phyloP scores from a whole-genome alignment of 2,797 vertebrate genomes.

The Ataeniobius toweri region DNA sequence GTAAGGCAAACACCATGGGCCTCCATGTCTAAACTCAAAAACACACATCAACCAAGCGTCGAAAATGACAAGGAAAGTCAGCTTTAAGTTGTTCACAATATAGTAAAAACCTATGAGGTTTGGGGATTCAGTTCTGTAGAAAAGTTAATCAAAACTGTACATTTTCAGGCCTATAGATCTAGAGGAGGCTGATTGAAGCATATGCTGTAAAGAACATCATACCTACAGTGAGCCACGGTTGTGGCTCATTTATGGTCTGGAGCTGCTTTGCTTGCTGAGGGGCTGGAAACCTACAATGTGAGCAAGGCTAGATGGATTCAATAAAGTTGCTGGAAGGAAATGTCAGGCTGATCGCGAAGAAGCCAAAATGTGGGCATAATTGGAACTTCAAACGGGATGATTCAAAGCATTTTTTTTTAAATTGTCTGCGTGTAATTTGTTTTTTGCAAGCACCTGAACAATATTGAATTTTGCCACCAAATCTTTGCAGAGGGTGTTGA shows the following conservation, averaged over 20 bases:
- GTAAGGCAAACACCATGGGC: no score
- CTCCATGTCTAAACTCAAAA: no score
- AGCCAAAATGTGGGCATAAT: neutral
- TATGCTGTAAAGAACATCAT: no score
- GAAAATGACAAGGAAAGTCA: no score
- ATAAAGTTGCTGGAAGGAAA: neutral
- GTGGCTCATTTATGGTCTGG: neutral
- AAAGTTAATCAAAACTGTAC: no score
- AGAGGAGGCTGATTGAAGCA: no score
- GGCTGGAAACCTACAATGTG: neutral
- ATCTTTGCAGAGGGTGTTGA: neutral
- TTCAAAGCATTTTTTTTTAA: neutral
- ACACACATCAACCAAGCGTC: no score
- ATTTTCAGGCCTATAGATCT: no score
- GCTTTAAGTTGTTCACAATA: no score
- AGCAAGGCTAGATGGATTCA: neutral
- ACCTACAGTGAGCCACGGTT: no score
- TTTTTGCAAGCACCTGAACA: constrained; percentile 1
- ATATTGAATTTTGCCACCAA: neutral
- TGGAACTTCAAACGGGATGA: neutral
- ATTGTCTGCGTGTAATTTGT: neutral
- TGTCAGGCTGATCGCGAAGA: neutral
- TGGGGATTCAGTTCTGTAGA: no score
- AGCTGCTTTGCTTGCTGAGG: neutral
- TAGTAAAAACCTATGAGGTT: no score